A percentile compares a stretch with the other conserved stretches of the same genome.
These are phyloP conservation scores for Melanotaenia boesemani DNA, from an alignment of 2,797 vertebrate genomes.

Conservation along the genomic window DNA sequence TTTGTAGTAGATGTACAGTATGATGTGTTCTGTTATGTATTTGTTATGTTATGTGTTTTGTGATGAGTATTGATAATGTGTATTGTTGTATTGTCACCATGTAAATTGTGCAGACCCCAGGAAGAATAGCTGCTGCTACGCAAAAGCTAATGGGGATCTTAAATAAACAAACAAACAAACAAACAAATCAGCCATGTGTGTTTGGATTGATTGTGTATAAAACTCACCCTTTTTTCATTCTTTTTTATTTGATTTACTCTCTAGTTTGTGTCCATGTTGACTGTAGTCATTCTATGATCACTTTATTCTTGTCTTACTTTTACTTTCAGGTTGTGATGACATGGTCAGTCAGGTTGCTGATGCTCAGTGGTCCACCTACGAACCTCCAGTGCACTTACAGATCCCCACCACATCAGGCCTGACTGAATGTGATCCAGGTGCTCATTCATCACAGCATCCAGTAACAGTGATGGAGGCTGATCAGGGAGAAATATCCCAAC, in stretches of 20 bases:
- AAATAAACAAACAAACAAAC: no score
- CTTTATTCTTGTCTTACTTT: neutral
- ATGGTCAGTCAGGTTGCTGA: neutral
- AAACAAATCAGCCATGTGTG: slow-evolving; percentile 3
- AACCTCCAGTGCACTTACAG: slow-evolving; percentile 13
- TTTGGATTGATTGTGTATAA: neutral
- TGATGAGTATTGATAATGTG: no score
- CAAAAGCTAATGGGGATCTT: no score
- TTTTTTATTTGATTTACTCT: no score
- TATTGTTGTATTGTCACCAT: no score
- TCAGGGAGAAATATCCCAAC: neutral
- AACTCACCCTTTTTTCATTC: neutral
- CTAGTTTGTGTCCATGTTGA: neutral
- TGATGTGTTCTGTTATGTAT: no score
- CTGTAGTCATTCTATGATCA: neutral
- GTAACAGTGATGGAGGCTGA: neutral
- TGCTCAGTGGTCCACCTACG: slow-evolving; percentile 21
- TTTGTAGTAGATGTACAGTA: no score
- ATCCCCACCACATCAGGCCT: slow-evolving; percentile 3
- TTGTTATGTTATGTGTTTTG: no score
- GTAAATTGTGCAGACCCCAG: no score
- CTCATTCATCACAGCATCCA: slow-evolving; percentile 15
- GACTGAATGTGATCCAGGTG: neutral
- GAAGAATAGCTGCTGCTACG: no score
- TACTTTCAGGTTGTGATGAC: slow-evolving; percentile 26